Evolutionary conservation across 2,797 vertebrate species (phyloP).

Genomic region (Pagetopsis macropterus): DNA sequence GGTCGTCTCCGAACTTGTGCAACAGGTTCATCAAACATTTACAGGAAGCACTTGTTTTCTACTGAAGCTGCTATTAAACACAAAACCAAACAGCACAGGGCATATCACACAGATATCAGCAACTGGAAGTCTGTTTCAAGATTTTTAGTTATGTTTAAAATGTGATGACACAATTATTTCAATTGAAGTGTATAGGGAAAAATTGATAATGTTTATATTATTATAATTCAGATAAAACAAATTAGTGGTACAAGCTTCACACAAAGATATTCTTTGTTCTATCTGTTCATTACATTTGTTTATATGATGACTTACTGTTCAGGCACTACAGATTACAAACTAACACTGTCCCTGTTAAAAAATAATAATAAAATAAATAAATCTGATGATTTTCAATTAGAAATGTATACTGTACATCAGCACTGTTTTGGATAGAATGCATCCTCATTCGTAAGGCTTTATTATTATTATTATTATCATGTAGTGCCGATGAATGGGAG

Average conservation of each 20-base stretch:
- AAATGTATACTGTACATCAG: background rate
- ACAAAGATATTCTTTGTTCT: background rate
- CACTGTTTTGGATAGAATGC: background rate
- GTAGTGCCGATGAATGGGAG: no score
- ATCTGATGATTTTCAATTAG: no score
- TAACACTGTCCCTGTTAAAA: no score
- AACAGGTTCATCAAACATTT: constrained; percentile 75
- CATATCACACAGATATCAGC: background rate
- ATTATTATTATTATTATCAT: no score
- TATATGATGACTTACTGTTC: no score
- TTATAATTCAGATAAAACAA: background rate
- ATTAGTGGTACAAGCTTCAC: background rate
- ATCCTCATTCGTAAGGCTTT: background rate
- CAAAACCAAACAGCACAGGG: background rate
- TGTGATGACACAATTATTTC: background rate
- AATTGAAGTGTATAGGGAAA: background rate
- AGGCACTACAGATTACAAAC: background rate
- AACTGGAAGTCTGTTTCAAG: background rate
- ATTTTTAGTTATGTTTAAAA: background rate
- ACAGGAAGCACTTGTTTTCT: constrained; percentile 66
- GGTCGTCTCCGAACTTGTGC: constrained; percentile 44
- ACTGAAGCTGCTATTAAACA: constrained; percentile 11
- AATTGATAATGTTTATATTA: background rate
- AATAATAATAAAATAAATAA: no score
- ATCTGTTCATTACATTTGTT: background rate